These are phyloP conservation scores for Danio tinwini DNA, from an alignment of 2,797 vertebrate species.

Conservation along the genomic window DNA sequence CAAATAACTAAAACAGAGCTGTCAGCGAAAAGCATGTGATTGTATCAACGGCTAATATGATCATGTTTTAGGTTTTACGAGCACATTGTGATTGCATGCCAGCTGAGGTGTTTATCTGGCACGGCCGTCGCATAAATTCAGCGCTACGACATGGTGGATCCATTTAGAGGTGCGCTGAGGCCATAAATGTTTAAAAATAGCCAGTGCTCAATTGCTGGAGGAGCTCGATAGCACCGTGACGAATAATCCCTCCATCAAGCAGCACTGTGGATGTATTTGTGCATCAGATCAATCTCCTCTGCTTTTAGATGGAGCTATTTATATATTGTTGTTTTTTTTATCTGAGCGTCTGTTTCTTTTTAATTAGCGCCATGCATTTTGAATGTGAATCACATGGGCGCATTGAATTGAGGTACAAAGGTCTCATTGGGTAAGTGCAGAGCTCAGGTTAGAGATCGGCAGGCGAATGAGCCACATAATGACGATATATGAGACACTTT, in stretches of 20 bases:
- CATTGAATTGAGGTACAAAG: slow-evolving; percentile 22
- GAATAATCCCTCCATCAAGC: slow-evolving; percentile 43
- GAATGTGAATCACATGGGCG: slow-evolving; percentile 2
- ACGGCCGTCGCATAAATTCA: slow-evolving; percentile 42
- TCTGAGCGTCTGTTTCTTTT: slow-evolving; percentile 10
- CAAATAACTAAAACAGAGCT: background rate
- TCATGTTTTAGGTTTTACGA: slow-evolving; percentile 28
- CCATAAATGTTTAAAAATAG: slow-evolving; percentile 60
- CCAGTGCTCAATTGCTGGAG: slow-evolving; percentile 36
- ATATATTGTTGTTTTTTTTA: slow-evolving; percentile 9
- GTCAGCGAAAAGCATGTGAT: slow-evolving; percentile 1
- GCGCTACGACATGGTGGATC: slow-evolving; percentile 35
- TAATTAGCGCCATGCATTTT: slow-evolving; percentile 22
- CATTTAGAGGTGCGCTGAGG: slow-evolving; percentile 47
- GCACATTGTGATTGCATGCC: slow-evolving; percentile 24
- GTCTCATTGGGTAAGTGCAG: background rate
- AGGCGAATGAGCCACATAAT: background rate
- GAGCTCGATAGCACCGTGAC: slow-evolving; percentile 19
- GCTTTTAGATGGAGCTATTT: slow-evolving; percentile 48
- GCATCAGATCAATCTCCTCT: slow-evolving; percentile 49
- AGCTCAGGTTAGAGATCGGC: slow-evolving; percentile 3
- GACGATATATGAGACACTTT: slow-evolving; percentile 12
- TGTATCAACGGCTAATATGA: background rate
- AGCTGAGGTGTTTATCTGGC: slow-evolving; percentile 48
- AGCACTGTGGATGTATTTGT: slow-evolving; percentile 26